Base-by-base conservation (phyloP, 2,113 vertebrate species). In the Pimephales promelas region DNA sequence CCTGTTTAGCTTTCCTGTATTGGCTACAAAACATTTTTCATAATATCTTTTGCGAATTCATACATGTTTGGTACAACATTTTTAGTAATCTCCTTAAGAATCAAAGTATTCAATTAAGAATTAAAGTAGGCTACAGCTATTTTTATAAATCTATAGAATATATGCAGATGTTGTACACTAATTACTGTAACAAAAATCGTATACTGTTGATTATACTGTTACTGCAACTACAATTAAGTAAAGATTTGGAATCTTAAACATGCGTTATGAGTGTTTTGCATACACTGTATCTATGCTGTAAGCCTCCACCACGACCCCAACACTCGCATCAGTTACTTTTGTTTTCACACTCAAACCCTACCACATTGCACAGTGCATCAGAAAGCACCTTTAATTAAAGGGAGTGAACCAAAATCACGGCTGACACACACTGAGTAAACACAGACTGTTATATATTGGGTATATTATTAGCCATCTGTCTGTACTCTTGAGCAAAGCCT, bases 371-470 rank as follows among this genome's bases (percentile, higher is more conserved):
- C 70, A 49, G 43, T 73, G 43, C 36, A 26, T 47, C 49, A 77
- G 75, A 76, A 79, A 81, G 57, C 57, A 24, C 8, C 31, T 56
- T 78, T 82, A 86, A 82, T 87, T 84, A 84, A 75, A 84, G 36
- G 79, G 28, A 73, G 77, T 18, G 31, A 47, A 70, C 57, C 47
- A 7, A 68, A 75, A 82, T 80, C 76, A 79, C 13, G 34, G 43
- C 81, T 78, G 31, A n/a, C 62, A n/a, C 72, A 47, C 28, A n/a
- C 75, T 87, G 75, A 16, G 61, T 71, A 87, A 87, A 82, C 83
- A 85, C 57, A 52, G 70, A 73, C 72, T 59, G 52, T 22, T 18
- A 18, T 22, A 8, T 82, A 20, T 54, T 54, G 18, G 49, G 49
- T 62, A 34, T 82, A 47, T 61, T 77, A 56, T 54, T 64, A 40